Evolutionary conservation across 2,888 invertebrate species (phyloP).

Genomic region (Zaprionus bogoriensis): DNA sequence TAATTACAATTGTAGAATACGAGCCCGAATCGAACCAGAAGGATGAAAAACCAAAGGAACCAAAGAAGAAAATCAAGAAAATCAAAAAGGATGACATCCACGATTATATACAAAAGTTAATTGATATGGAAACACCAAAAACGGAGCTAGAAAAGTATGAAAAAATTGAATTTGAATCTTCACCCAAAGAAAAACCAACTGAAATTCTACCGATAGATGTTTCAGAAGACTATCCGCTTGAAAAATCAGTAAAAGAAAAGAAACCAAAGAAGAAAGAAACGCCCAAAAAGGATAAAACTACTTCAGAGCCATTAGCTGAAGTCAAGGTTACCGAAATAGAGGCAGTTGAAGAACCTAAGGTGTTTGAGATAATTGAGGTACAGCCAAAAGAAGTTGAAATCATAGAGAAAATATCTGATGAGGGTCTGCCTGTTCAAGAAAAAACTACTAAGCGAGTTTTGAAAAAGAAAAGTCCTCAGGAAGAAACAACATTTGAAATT

Average conservation of each 20-base stretch:
- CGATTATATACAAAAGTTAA: conserved; percentile 76
- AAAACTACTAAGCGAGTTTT: conserved; percentile 76
- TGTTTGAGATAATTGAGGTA: conserved; percentile 71
- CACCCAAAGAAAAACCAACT: conserved; percentile 53
- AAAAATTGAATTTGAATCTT: conserved; percentile 80
- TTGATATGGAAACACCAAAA: conserved; percentile 76
- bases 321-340: conserved; percentile 59
- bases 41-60: conserved; percentile 73
- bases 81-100: conserved; percentile 78
- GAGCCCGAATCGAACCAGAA: conserved; percentile 75
- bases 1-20: conserved; percentile 75
- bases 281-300: conserved; percentile 33
- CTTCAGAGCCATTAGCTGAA: conserved; percentile 47
- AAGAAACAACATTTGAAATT: conserved; percentile 73
- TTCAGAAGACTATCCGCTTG: conserved; percentile 65
- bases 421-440: conserved; percentile 76
- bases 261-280: conserved; percentile 63
- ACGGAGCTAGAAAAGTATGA: conserved; percentile 82
- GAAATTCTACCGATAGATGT: conserved; percentile 47
- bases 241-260: conserved; percentile 75
- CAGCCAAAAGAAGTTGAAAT: conserved; percentile 68
- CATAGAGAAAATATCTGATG: conserved; percentile 68
- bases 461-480: conserved; percentile 73
- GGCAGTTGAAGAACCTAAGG: conserved; percentile 35
- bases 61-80: conserved; percentile 79